phyloP scores from a whole-genome alignment of 1,140 invertebrate genomes.

The Matsumurasca onukii region DNA sequence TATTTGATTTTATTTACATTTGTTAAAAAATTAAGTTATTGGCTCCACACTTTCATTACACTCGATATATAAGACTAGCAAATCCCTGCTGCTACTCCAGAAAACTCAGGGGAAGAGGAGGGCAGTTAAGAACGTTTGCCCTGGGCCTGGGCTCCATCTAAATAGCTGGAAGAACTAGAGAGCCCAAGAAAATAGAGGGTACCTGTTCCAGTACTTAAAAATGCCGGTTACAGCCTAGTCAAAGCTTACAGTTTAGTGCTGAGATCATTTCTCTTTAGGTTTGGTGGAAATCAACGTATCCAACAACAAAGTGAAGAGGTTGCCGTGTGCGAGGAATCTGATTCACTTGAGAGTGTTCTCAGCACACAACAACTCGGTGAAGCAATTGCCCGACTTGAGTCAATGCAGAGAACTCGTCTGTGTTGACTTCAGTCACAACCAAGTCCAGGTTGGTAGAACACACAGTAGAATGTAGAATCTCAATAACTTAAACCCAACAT shows the following conservation, averaged over 20 bases:
- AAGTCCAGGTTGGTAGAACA: neutral
- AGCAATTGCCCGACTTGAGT: constrained; percentile 7
- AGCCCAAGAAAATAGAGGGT: neutral
- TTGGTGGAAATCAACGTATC: neutral
- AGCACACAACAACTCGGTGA: neutral
- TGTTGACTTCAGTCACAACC: neutral
- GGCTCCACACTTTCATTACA: no score
- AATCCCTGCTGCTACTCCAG: no score
- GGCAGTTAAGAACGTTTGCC: neutral
- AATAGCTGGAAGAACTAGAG: neutral
- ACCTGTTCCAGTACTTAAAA: neutral
- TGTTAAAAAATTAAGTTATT: no score
- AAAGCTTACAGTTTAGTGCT: neutral
- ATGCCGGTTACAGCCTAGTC: neutral
- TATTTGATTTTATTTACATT: no score
- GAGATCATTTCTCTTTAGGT: neutral
- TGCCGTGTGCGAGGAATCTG: constrained; percentile 7
- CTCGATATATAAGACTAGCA: no score
- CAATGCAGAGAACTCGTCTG: neutral
- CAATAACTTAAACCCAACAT: neutral
- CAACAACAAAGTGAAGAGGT: neutral
- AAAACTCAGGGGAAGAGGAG: neutral
- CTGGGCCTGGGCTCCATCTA: neutral
- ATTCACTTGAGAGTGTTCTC: neutral
- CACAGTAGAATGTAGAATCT: no score